Base-by-base conservation (phyloP, 1,140 invertebrate species). In the Lerema accius region DNA sequence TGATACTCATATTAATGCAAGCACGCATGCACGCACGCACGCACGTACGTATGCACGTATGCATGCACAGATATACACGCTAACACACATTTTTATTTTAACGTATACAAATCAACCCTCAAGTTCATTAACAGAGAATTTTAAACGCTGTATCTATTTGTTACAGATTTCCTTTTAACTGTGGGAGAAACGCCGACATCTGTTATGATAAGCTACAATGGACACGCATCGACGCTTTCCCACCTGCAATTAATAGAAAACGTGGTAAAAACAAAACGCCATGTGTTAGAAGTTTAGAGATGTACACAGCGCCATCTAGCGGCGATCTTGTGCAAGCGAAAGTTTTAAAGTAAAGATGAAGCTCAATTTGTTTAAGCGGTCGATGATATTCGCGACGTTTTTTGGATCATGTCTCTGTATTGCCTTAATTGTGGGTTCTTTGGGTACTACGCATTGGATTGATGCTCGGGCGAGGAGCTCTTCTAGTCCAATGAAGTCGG, bases 381-480 rank as follows among this genome's bases (percentile, higher is more conserved):
- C 95, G 15, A 94, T 97, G 87, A 95, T 98, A 35, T 97, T 97
- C 76, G 94, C 96, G 53, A 98, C 97, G 14, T 98, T 98, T 82
- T 95, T 98, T 65, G 94, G 96, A 4, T 96, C 96, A 58, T 95
- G 96, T 78, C 84, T 97, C 46, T 95, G 95, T 55, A 94, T 98
- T 48, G 96, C 95, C 4, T 82, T 98, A 39, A 92, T 98, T 0
- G 94, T 96, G 9, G 95, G 96, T 7, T 95, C 96, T 17, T 86
- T 98, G 56, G 96, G 96, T 0, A 98, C 97, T 0, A 95, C 96
- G 71, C 94, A 96, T 72, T 99, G 98, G 98, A 94, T 97, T 0
- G 94, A 94, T 23, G 95, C 96, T 0, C 92, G 91, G 62, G 96
- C 97, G 0, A 93, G 93, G 43, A 87, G 95, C 62, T 92, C 92